Base-by-base conservation (phyloP, 2,797 vertebrate species). In the Fringilla coelebs region DNA sequence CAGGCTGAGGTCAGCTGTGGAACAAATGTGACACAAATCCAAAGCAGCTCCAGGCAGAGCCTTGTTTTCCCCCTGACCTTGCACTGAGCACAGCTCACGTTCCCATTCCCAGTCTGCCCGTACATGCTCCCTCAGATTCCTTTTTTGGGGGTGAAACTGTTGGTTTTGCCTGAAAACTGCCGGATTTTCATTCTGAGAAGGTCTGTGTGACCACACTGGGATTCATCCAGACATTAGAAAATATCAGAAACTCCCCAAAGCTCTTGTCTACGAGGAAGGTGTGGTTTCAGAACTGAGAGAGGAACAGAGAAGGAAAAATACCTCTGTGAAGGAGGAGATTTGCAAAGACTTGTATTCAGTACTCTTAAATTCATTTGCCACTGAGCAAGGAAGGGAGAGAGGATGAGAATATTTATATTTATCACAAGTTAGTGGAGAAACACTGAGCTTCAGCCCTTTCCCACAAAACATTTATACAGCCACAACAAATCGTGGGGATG, bases 401-500 rank as follows among this genome's bases (percentile, higher is more conserved):
- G 8, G 6, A 3, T 54, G 45, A 73, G 24, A 66, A 74, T 18
- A 77, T 54, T 66, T 46, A 13, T 7, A 29, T 36, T 41, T 41
- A 26, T 4, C 4, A n/a, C 11, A 40, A 26, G 11, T n/a, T 43
- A 54, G 6, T 11, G 41, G 15, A 86, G 70, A 77, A 92, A 63
- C 7, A 13, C 11, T 34, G 25, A 3, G 9, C 10, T 31, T 55
- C 34, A 77, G 25, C 38, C 78, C 28, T 40, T 60, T 63, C 36
- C 16, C 20, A 54, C 25, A 70, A n/a, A 22, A 24, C 1, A 3
- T 51, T 38, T 51, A 34, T 11, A n/a, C 63, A 80, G 48, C 22
- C n/a, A 51, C 0, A 1, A 22, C 7, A 84, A 78, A 77, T 4
- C 1, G 0, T 25, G 28, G 20, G 28, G 13, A 58, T 6, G 6